Evolutionary conservation across 2,797 vertebrate genomes (phyloP).

Genomic region (Numenius phaeopus): DNA sequence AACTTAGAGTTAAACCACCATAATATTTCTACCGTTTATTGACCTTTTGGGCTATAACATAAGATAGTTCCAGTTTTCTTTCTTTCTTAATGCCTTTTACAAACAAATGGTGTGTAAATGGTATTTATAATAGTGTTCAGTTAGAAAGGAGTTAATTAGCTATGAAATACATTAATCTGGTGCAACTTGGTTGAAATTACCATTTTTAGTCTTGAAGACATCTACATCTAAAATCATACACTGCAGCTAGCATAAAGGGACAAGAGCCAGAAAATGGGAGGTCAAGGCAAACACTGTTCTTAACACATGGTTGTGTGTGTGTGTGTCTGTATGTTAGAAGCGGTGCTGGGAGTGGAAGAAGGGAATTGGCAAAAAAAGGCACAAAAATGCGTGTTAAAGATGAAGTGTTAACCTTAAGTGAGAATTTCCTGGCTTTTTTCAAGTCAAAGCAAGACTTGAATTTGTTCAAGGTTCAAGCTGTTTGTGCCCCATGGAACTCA

Average conservation of each 20-base stretch:
- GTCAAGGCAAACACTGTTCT: constrained; percentile 63
- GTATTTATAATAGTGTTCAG: constrained; percentile 6
- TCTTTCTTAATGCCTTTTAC: constrained; percentile 41
- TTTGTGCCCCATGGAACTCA: neutral
- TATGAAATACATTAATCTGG: constrained; percentile 6
- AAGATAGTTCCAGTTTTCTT: constrained; percentile 55
- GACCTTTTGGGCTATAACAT: constrained; percentile 28
- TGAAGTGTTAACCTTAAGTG: constrained; percentile 29
- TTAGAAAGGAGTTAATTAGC: constrained; percentile 49
- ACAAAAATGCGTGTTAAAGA: constrained; percentile 37
- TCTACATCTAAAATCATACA: constrained; percentile 29
- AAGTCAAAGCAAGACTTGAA: neutral
- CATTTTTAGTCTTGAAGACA: constrained; percentile 27
- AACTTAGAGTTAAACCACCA: constrained; percentile 49
- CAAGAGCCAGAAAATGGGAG: constrained; percentile 50
- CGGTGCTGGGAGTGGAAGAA: constrained; percentile 3
- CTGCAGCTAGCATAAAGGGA: neutral
- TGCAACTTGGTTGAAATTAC: constrained; percentile 21
- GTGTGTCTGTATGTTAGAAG: neutral
- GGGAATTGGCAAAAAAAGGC: constrained; percentile 65
- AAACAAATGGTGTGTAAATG: constrained; percentile 32
- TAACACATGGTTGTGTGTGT: neutral
- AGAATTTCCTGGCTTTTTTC: constrained; percentile 32
- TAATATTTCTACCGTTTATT: constrained; percentile 30
- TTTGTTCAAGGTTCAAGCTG: neutral